These are phyloP conservation scores for Anhinga rufa DNA, from an alignment of 2,113 vertebrate genomes.

Conservation along the genomic window DNA sequence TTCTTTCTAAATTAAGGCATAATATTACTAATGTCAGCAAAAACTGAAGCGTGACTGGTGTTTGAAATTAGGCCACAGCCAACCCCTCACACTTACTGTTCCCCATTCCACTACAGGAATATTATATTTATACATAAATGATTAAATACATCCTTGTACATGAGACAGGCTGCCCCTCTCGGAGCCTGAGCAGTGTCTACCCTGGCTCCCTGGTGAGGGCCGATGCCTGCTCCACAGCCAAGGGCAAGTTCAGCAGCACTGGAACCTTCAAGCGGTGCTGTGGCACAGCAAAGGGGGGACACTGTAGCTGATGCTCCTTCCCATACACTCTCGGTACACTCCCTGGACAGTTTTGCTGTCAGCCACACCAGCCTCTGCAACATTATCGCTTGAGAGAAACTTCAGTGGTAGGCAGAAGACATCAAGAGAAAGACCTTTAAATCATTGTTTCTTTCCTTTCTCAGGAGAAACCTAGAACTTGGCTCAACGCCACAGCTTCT, in stretches of 20 bases:
- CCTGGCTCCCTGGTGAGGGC: background rate
- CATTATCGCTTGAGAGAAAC: background rate
- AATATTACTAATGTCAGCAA: background rate
- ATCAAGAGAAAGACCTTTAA: background rate
- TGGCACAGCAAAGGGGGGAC: accelerated
- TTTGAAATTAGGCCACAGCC: background rate
- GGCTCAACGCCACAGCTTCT: background rate
- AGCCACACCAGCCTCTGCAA: background rate
- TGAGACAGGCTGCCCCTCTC: background rate
- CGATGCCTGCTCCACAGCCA: background rate
- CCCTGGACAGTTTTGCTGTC: background rate
- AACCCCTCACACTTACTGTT: background rate
- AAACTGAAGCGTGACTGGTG: background rate
- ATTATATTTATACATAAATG: background rate
- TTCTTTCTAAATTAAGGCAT: background rate
- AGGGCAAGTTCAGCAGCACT: background rate
- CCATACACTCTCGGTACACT: background rate
- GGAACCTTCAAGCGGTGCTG: background rate
- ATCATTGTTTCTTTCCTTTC: background rate
- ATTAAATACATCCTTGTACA: background rate
- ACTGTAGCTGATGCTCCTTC: background rate
- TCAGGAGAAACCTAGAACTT: background rate
- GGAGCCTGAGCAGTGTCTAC: background rate
- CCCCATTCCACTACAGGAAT: background rate
- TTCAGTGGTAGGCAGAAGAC: background rate